Evolutionary conservation across 2,113 vertebrate genomes (phyloP), one percentile per base, ranked within the genome.

Genomic region (Mesembrinibis cayennensis): DNA sequence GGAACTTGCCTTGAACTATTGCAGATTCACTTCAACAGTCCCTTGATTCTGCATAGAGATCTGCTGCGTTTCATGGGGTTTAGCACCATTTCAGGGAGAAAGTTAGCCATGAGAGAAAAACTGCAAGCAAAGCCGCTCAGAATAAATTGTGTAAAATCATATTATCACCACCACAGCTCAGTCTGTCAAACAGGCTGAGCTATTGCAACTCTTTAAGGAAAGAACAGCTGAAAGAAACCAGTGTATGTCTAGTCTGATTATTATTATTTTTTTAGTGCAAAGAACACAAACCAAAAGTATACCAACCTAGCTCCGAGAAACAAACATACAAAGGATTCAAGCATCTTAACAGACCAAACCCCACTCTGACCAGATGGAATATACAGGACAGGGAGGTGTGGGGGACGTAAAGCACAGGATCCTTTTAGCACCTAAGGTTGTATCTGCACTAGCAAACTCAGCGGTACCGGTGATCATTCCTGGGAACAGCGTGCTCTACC

Each of bases 381-480:
- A 49, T 1, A 5, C 7, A 30, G 34, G 61, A 29, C 11, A 6
- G 30, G 32, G 19, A 32, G 20, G 3, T 36, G 4, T 25, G 15
- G 8, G 45, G 27, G 17, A 11, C 12, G 36, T 45, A 47, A 26
- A 65, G 45, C 16, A 38, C 27, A 30, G 47, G n/a, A 49, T 61
- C 38, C 10, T 72, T n/a, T 45, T 12, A 62, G 29, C 44, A 34
- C 16, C 29, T 45, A 16, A 5, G 14, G 25, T 14, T 45, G 5
- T 18, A n/a, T 45, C 36, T 38, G 2, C 26, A 10, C 49, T 7
- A 29, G 49, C 21, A 40, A 50, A 74, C 36, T 8, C 18, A 26
- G 19, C 0, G 1, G 23, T 16, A 10, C 13, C 3, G 29, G n/a
- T 3, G 38, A 55, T 15, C 6, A 1, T 15, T 55, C 40, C 42